Conservation (phyloP, 2,113 vertebrate species). For the Chionodraco myersi region DNA sequence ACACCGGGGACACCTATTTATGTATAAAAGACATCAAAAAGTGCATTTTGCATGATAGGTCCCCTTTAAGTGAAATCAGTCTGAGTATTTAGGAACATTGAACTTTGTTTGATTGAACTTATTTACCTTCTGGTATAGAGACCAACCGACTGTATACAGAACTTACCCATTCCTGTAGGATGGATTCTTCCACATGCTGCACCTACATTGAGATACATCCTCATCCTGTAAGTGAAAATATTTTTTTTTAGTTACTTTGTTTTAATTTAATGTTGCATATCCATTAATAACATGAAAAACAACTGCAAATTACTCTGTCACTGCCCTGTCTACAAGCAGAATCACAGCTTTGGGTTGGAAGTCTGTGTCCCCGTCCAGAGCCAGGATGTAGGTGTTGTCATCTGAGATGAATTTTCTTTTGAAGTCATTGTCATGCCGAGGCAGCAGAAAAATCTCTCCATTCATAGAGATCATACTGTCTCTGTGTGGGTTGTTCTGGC, state of each 20-base stretch:
- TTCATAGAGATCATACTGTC: conserved; percentile 79
- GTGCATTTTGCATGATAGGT: no score
- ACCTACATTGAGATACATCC: conserved; percentile 85
- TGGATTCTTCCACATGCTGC: conserved; percentile 89
- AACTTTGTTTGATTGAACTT: not conserved
- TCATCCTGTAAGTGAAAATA: conserved; percentile 70
- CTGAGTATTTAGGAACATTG: not conserved
- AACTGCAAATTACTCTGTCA: not conserved
- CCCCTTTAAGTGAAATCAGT: not conserved
- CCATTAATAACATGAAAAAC: not conserved
- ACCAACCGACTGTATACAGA: not conserved
- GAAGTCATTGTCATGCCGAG: conserved; percentile 73
- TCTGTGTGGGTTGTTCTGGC: conserved; percentile 66
- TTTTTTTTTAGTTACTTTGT: not conserved
- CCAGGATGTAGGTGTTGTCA: conserved; percentile 84
- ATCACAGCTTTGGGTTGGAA: conserved; percentile 86
- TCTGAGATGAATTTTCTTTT: conserved; percentile 82
- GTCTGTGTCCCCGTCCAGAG: conserved; percentile 88
- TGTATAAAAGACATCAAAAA: no score
- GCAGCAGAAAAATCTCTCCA: conserved; percentile 72
- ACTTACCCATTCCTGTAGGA: conserved; percentile 87
- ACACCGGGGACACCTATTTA: no score
- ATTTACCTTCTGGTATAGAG: not conserved
- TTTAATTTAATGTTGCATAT: not conserved
- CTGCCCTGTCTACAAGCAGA: conserved; percentile 83